These are phyloP conservation scores for Protodeltote pygarga DNA, from an alignment of 2,888 invertebrate genomes.

Conservation along the genomic window DNA sequence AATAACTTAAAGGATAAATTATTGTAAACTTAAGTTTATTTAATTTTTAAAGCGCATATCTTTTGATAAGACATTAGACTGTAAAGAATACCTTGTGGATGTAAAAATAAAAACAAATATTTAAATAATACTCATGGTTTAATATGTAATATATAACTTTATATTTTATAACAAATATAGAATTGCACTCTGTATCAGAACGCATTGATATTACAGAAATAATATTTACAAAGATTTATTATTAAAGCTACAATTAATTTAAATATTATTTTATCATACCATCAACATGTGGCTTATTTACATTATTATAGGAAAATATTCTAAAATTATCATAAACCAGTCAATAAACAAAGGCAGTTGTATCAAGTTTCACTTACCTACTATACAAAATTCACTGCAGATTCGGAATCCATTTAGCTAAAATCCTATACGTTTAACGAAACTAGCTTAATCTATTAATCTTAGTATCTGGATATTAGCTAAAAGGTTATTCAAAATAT, in stretches of 20 bases:
- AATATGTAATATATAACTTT: constrained; percentile 75
- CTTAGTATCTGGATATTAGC: constrained; percentile 36
- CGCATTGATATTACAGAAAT: constrained; percentile 67
- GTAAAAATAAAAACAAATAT: constrained; percentile 28
- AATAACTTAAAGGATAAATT: no score
- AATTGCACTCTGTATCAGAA: constrained; percentile 75
- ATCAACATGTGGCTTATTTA: constrained; percentile 49
- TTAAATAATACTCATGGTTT: constrained; percentile 53
- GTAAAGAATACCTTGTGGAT: no score
- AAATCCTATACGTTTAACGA: constrained; percentile 34
- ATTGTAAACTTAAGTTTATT: no score
- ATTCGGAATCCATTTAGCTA: constrained; percentile 42
- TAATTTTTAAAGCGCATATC: no score
- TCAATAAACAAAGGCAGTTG: constrained; percentile 80
- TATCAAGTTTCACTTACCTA: constrained; percentile 54
- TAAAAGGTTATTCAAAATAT: constrained; percentile 33
- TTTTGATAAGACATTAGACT: no score
- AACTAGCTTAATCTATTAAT: constrained; percentile 41
- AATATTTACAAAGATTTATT: constrained; percentile 77
- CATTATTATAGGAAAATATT: constrained; percentile 54
- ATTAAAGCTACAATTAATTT: constrained; percentile 74
- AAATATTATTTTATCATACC: constrained; percentile 66
- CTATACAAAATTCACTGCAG: constrained; percentile 43
- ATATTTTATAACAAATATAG: constrained; percentile 87
- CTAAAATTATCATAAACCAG: constrained; percentile 67